A percentile compares a stretch with the other conserved stretches of the same genome.
phyloP scores from a whole-genome alignment of 1,140 invertebrate genomes.

The Lucilia sericata region DNA sequence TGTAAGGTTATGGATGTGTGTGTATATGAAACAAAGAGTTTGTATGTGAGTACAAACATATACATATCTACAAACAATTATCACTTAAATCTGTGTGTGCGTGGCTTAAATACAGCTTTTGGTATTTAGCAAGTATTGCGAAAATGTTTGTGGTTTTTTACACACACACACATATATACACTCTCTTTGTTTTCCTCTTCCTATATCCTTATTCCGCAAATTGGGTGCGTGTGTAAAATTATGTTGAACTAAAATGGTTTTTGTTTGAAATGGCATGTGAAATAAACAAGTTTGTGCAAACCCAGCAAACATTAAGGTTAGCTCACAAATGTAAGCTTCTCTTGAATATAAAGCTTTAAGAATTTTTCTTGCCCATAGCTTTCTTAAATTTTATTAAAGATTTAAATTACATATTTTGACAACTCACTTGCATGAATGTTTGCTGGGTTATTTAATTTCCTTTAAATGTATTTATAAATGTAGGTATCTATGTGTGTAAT shows the following conservation, averaged over 20 bases:
- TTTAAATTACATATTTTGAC: too few species aligned
- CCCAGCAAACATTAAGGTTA: too few species aligned
- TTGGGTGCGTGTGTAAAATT: neutral
- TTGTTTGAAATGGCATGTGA: too few species aligned
- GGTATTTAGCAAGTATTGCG: conserved; percentile 23
- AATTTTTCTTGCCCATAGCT: too few species aligned
- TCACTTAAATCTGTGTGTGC: conserved; percentile 18
- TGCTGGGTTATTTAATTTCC: neutral
- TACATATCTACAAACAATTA: neutral
- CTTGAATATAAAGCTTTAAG: too few species aligned
- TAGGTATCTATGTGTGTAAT: neutral
- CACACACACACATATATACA: neutral
- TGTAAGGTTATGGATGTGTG: neutral
- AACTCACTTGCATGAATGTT: too few species aligned
- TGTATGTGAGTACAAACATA: neutral
- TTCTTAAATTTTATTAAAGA: too few species aligned
- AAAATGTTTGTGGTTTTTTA: conserved; percentile 16
- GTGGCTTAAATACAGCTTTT: neutral
- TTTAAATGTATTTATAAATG: neutral
- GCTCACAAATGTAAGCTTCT: too few species aligned
- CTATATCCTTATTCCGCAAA: neutral
- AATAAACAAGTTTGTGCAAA: too few species aligned
- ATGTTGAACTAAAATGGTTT: neutral
- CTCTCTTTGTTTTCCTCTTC: neutral
- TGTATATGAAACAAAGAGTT: neutral